A percentile compares a stretch with the other conserved stretches of the same genome.
phyloP scores from a whole-genome alignment of 2,113 vertebrate genomes.

The Pseudopodoces humilis region DNA sequence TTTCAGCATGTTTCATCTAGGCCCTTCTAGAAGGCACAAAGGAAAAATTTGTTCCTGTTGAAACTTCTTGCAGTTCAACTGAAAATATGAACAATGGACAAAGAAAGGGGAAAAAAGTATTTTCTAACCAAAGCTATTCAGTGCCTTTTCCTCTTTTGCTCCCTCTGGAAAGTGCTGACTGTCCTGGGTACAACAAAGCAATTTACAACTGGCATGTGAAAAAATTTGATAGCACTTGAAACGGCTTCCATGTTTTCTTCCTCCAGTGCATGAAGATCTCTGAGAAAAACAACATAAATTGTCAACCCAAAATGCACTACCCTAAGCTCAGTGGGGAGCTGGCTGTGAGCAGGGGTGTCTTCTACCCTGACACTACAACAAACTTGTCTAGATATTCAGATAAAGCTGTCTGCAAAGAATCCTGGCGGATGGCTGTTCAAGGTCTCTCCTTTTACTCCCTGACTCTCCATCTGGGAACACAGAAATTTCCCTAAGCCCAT shows the following conservation, averaged over 20 bases:
- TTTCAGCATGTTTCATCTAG: not conserved
- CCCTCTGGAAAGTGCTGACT: not conserved
- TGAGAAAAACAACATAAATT: not conserved
- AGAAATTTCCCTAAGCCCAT: slow-evolving; percentile 32
- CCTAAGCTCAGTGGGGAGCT: not conserved
- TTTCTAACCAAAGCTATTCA: not conserved
- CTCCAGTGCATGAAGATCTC: not conserved
- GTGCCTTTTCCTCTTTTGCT: not conserved
- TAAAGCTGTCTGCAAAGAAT: not conserved
- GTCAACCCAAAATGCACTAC: not conserved
- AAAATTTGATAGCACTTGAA: not conserved
- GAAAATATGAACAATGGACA: not conserved
- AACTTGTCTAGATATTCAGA: slow-evolving; percentile 21
- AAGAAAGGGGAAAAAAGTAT: not conserved
- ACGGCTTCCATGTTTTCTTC: not conserved
- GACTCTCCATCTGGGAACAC: not conserved
- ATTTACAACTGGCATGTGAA: not conserved
- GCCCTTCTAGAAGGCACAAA: not conserved
- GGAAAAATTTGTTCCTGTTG: not conserved
- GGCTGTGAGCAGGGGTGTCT: not conserved
- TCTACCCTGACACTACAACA: not conserved
- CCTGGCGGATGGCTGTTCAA: not conserved
- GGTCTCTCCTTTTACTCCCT: not conserved
- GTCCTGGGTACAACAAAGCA: not conserved
- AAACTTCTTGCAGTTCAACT: not conserved